Conservation (phyloP, 2,797 vertebrate genomes). For the Falco cherrug region DNA sequence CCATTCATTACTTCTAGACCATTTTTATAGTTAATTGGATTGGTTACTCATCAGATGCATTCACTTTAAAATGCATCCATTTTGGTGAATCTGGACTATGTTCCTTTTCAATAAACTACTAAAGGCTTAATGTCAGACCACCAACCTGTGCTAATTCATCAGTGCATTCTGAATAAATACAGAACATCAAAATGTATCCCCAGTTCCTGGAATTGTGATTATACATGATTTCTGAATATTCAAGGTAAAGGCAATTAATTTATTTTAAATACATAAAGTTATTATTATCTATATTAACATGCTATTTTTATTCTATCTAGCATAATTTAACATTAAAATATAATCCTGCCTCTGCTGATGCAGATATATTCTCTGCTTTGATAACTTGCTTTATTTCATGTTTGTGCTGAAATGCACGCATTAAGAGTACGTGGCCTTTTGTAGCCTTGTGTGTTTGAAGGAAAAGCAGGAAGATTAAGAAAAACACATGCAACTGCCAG, state of each 20-base stretch:
- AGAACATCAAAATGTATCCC: neutral
- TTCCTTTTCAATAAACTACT: neutral
- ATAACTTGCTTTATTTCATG: neutral
- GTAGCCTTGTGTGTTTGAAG: neutral
- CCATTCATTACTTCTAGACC: neutral
- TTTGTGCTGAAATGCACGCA: neutral
- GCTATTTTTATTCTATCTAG: too few relatives aligned
- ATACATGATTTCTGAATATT: neutral
- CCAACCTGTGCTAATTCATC: neutral
- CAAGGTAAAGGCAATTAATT: neutral
- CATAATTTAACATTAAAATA: too few relatives aligned
- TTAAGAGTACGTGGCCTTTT: neutral
- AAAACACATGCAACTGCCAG: neutral
- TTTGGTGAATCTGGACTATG: neutral
- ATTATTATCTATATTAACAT: too few relatives aligned
- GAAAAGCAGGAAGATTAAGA: neutral
- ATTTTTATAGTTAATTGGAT: conserved; percentile 7
- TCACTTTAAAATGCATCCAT: neutral
- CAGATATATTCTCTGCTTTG: too few relatives aligned
- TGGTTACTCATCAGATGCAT: conserved; percentile 23
- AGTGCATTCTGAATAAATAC: neutral
- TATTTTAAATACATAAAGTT: neutral
- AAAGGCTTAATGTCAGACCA: neutral
- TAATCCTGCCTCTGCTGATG: too few relatives aligned
- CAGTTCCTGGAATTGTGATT: neutral